These are phyloP conservation scores for Orientallactaga sibirica DNA, from an alignment of 2,797 vertebrate species.

Conservation along the genomic window DNA sequence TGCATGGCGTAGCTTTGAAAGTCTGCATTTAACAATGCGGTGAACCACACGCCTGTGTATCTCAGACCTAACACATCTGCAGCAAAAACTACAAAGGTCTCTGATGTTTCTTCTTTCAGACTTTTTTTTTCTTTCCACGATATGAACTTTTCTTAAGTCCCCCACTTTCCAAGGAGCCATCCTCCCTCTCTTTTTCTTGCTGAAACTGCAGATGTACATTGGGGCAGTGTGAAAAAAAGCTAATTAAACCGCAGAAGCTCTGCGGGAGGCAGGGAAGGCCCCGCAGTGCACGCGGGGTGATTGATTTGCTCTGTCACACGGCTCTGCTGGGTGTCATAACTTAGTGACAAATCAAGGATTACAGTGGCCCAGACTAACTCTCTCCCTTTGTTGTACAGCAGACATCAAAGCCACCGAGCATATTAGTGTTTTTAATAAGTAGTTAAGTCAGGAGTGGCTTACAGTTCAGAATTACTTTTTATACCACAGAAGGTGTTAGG, in stretches of 20 bases:
- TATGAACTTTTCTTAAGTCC: slow-evolving; percentile 86
- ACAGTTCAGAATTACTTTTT: slow-evolving; percentile 87
- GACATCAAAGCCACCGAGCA: slow-evolving; percentile 95
- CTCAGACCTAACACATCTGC: slow-evolving; percentile 83
- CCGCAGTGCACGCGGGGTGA: slow-evolving; percentile 90
- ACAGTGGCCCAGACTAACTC: slow-evolving; percentile 92
- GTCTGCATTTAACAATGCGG: slow-evolving; percentile 83
- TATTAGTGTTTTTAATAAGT: slow-evolving; percentile 97
- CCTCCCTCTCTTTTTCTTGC: slow-evolving; percentile 88
- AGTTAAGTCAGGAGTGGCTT: slow-evolving; percentile 89
- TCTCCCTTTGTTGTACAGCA: slow-evolving; percentile 92
- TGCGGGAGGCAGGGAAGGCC: slow-evolving; percentile 90
- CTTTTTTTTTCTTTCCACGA: slow-evolving; percentile 64
- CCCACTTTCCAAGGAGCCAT: slow-evolving; percentile 84
- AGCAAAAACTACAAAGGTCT: slow-evolving; percentile 88
- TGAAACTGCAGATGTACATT: slow-evolving; percentile 89
- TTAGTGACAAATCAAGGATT: slow-evolving; percentile 95
- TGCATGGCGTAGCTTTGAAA: slow-evolving; percentile 77
- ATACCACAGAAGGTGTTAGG: slow-evolving; percentile 70
- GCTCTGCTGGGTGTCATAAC: slow-evolving; percentile 95
- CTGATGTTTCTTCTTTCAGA: slow-evolving; percentile 86
- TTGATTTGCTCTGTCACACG: slow-evolving; percentile 95
- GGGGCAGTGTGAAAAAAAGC: slow-evolving; percentile 90
- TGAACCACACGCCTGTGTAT: slow-evolving; percentile 79
- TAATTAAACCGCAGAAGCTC: slow-evolving; percentile 94